A percentile compares a stretch with the other conserved stretches of the same genome.
These are phyloP conservation scores for Pristionchus arcanus DNA, from an alignment of 2,888 invertebrate genomes.

Conservation along the genomic window DNA sequence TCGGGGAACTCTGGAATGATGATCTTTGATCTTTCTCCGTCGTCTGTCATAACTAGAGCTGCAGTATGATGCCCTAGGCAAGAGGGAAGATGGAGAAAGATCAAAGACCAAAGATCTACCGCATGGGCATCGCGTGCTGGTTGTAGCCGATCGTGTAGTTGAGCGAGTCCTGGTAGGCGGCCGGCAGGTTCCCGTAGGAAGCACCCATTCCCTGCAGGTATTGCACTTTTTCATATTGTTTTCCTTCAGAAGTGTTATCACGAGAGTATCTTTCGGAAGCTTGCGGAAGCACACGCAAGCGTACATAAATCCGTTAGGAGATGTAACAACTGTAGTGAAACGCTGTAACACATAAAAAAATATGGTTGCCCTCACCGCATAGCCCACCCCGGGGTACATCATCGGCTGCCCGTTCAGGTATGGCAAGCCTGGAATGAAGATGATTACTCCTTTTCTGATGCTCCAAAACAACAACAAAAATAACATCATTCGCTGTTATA, in stretches of 20 bases:
- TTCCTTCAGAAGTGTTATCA: not conserved
- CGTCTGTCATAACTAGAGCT: not conserved
- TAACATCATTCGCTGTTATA: not conserved
- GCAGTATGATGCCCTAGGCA: not conserved
- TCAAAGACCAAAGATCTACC: conserved; percentile 21
- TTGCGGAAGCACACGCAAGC: not conserved
- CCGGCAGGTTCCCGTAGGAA: conserved; percentile 47
- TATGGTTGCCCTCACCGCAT: not conserved
- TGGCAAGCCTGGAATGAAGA: not conserved
- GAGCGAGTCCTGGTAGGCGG: conserved; percentile 37
- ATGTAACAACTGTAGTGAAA: too few relatives aligned
- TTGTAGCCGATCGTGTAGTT: conserved; percentile 58
- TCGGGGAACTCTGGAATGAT: conserved; percentile 7
- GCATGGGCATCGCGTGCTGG: conserved; percentile 59
- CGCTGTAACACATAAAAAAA: not conserved
- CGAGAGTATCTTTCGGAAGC: too few relatives aligned
- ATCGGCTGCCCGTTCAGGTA: not conserved
- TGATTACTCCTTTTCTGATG: not conserved
- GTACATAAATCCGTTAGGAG: too few relatives aligned
- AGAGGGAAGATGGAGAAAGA: not conserved
- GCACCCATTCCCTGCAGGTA: not conserved
- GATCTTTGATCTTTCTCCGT: not conserved
- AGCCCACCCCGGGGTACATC: conserved; percentile 30
- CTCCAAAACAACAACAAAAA: not conserved
- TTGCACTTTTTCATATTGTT: not conserved